Conservation (phyloP, 2,113 vertebrate genomes). For the Embiotoca jacksoni region DNA sequence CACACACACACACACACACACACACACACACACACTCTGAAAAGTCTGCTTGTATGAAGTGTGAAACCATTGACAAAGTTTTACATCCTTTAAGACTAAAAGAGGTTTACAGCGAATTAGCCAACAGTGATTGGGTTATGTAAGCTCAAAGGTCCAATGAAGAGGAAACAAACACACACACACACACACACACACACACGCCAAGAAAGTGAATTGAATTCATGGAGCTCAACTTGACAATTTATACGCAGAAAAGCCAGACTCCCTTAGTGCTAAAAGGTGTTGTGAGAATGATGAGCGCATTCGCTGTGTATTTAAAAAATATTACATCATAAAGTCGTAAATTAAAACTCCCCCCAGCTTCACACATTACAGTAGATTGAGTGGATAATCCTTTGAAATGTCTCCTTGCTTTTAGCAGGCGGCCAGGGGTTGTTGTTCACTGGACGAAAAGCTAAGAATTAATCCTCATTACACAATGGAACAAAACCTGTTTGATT, state of each 20-base stretch:
- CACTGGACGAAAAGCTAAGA: neutral
- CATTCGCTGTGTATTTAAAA: neutral
- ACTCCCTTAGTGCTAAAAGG: too few relatives aligned
- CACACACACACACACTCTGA: slow-evolving; percentile 14
- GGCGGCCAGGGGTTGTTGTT: slow-evolving; percentile 7
- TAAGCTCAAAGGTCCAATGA: slow-evolving; percentile 36
- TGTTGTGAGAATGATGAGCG: neutral
- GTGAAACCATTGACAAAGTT: slow-evolving; percentile 31
- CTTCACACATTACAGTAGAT: neutral
- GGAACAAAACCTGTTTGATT: slow-evolving; percentile 23
- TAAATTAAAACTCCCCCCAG: neutral
- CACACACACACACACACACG: neutral
- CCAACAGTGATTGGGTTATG: slow-evolving; percentile 51
- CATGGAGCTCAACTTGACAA: neutral
- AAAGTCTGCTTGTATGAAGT: neutral
- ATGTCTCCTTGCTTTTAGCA: slow-evolving; percentile 12
- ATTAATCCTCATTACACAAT: slow-evolving; percentile 61
- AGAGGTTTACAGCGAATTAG: slow-evolving; percentile 65
- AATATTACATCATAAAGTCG: neutral
- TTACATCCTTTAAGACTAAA: slow-evolving; percentile 41
- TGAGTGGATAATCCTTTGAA: slow-evolving; percentile 7
- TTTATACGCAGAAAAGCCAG: neutral
- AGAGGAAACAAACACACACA: slow-evolving; percentile 12
- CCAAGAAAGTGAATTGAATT: neutral
- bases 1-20: slow-evolving; percentile 11